Conservation (phyloP, 2,797 vertebrate genomes). For the Pseudomugil tenellus region DNA sequence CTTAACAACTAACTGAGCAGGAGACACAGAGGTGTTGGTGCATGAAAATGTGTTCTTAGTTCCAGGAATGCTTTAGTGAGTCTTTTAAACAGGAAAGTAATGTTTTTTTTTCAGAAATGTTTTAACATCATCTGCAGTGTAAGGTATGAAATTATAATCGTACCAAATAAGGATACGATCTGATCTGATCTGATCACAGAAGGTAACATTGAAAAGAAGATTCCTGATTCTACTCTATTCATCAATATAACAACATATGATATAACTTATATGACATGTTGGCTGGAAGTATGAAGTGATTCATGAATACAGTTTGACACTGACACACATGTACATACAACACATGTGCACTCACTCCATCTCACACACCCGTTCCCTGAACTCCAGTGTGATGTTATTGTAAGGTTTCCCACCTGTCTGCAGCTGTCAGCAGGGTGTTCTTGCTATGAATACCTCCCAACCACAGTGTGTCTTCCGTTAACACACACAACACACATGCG, state of each 20-base stretch:
- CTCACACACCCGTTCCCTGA: constrained; percentile 24
- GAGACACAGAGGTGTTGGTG: no score
- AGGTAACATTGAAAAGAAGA: no score
- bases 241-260: neutral
- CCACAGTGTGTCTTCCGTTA: constrained; percentile 35
- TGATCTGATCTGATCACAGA: no score
- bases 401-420: constrained; percentile 70
- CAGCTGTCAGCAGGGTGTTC: constrained; percentile 62
- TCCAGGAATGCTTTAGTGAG: no score
- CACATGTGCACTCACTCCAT: constrained; percentile 3
- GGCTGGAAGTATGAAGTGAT: constrained; percentile 1
- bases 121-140: no score
- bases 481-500: constrained; percentile 8
- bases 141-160: no score
- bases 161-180: no score
- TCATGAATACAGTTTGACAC: constrained; percentile 14
- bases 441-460: constrained; percentile 53
- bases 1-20: no score
- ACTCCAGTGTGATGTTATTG: constrained; percentile 54
- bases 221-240: no score
- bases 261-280: neutral
- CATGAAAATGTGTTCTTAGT: no score
- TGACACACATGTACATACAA: neutral
- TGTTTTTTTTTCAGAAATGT: no score
- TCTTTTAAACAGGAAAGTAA: no score